Conservation (phyloP, 2,797 vertebrate species). For the Ispidina picta region DNA sequence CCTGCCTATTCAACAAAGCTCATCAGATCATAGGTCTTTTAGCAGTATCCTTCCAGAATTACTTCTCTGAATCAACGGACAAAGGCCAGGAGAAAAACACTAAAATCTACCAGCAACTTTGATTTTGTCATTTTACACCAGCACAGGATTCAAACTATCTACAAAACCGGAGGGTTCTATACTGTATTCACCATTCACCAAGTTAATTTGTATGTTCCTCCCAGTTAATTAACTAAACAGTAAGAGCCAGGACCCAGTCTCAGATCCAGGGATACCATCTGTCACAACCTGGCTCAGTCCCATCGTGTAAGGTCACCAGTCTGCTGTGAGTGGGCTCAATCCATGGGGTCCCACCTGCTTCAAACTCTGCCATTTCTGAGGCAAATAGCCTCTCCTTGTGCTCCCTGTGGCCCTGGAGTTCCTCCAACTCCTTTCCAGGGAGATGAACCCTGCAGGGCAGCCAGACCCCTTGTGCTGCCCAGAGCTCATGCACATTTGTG, state of each 20-base stretch:
- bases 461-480: accelerated
- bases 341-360: slow-evolving; percentile 23
- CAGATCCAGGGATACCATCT: slow-evolving; percentile 62
- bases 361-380: not conserved
- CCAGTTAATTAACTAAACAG: slow-evolving; percentile 47
- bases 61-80: not conserved
- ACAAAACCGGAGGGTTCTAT: not conserved
- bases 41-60: not conserved
- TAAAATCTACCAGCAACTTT: not conserved
- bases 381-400: not conserved
- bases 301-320: slow-evolving; percentile 47
- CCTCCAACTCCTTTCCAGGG: not conserved
- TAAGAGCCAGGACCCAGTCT: slow-evolving; percentile 54
- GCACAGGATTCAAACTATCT: not conserved
- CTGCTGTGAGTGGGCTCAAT: slow-evolving; percentile 57
- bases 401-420: not conserved
- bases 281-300: slow-evolving; percentile 44
- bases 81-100: not conserved
- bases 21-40: not conserved
- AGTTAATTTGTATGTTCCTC: slow-evolving; percentile 34
- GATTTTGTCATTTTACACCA: not conserved
- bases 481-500: not conserved
- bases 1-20: not conserved
- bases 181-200: not conserved
- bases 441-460: not conserved